Evolutionary conservation across 2,888 invertebrate genomes (phyloP).

Genomic region (Trachelus stipa): DNA sequence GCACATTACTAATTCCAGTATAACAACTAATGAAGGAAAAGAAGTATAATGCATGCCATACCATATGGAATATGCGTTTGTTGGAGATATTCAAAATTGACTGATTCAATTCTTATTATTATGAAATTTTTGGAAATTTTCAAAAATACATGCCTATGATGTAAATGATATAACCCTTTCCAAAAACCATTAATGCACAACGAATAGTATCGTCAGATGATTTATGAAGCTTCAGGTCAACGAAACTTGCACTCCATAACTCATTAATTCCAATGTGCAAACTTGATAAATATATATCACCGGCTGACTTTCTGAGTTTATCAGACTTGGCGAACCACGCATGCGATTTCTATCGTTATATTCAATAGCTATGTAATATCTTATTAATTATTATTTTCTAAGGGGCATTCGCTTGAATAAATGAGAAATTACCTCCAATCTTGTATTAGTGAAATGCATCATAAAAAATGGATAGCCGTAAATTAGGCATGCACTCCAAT

Average conservation of each 20-base stretch:
- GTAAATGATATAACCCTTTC: constrained; percentile 49
- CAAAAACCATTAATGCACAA: constrained; percentile 46
- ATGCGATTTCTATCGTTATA: constrained; percentile 34
- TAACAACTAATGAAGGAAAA: constrained; percentile 52
- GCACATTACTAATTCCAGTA: constrained; percentile 64
- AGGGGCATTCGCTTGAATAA: background rate
- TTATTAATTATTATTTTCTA: background rate
- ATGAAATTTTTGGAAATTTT: too few species aligned
- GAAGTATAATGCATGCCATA: constrained; percentile 20
- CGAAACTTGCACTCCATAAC: constrained; percentile 50
- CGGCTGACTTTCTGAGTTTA: constrained; percentile 30
- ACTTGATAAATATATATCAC: constrained; percentile 45
- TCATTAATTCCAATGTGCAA: constrained; percentile 53
- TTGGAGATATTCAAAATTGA: too few species aligned
- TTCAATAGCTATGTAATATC: background rate
- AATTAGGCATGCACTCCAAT: constrained; percentile 54
- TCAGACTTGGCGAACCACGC: constrained; percentile 35
- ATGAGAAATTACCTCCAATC: background rate
- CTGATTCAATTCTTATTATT: too few species aligned
- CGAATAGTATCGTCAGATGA: constrained; percentile 44
- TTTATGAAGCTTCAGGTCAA: constrained; percentile 39
- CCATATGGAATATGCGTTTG: constrained; percentile 17
- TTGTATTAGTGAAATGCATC: constrained; percentile 16
- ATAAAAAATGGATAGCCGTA: constrained; percentile 48
- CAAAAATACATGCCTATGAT: constrained; percentile 47